Evolutionary conservation across 1,140 invertebrate species (phyloP), one percentile per base, ranked within the genome.

Genomic region (Drosophila lacteicornis): DNA sequence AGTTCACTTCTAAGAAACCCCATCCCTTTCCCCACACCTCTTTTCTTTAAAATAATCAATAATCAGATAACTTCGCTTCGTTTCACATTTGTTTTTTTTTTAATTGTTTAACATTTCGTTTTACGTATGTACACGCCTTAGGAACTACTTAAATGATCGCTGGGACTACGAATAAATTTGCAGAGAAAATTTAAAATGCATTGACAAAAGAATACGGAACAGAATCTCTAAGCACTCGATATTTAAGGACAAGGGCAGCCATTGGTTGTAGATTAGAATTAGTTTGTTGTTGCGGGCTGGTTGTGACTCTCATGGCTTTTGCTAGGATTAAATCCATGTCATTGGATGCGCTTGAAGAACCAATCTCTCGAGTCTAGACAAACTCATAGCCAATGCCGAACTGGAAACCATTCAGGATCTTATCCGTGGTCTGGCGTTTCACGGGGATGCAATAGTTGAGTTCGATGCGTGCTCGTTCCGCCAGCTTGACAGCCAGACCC

Each of bases 361-460:
- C n/a, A n/a, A 13, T 40, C 4, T 15, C 13, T 57, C 79, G 87
- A 92, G 65, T 57, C 79, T 91, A 92, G 67, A 92, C 71, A 55
- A 92, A 93, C 53, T 92, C 92, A 58, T 92, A 93, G 51, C 92
- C 92, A 82, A 93, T 92, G 38, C 91, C 92, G 63, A 93, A 91
- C 77, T 93, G 92, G 67, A 93, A 93, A 53, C 91, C 91, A 57
- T 88, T 74, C 1, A 56, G 9, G 7, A 57, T 19, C 42, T 79
- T 84, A 65, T 93, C 91, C 13, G 75, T 79, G 25, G 42, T 36
- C 69, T 80, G 82, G 15, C 74, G 75, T 4, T 74, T 65, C 46
- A 93, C 22, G 3, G 92, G 92, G 43, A 92, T 56, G 58, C 92
- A 93, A 58, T 93, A 93, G 78, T 93, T 93, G 0, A 93, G 70